phyloP scores from a whole-genome alignment of 2,113 vertebrate genomes.

The Lepisosteus oculatus region DNA sequence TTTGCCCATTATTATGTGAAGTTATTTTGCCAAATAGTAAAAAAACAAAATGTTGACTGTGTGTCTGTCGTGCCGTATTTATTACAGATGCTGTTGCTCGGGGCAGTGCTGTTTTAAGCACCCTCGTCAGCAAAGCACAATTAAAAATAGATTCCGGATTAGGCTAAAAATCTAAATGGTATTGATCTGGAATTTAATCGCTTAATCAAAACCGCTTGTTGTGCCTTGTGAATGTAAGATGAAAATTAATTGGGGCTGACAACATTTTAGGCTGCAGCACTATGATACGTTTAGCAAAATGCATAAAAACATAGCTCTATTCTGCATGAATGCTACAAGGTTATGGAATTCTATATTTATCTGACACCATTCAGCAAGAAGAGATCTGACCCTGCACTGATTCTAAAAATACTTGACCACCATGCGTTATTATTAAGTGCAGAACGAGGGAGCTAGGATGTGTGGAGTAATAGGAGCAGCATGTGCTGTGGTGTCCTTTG shows the following conservation, averaged over 20 bases:
- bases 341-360: constrained; percentile 60
- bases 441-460: constrained; percentile 36
- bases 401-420: constrained; percentile 52
- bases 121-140: constrained; percentile 33
- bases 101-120: constrained; percentile 44
- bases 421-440: constrained; percentile 53
- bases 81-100: constrained; percentile 15
- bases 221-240: constrained; percentile 4
- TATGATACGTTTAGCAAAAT: no score
- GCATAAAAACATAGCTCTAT: not conserved
- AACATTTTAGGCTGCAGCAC: no score
- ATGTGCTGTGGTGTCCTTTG: constrained; percentile 33
- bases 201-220: constrained; percentile 6
- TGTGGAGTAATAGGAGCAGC: constrained; percentile 38
- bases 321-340: constrained; percentile 50
- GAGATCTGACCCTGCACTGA: constrained; percentile 34
- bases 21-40: no score
- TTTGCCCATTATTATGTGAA: no score
- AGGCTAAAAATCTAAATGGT: constrained; percentile 35
- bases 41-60: not conserved
- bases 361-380: constrained; percentile 45
- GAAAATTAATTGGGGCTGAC: no score
- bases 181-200: constrained; percentile 27
- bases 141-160: constrained; percentile 43
- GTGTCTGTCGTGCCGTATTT: not conserved